phyloP scores from a whole-genome alignment of 2,888 invertebrate species.

The Eubasilissa splendida region DNA sequence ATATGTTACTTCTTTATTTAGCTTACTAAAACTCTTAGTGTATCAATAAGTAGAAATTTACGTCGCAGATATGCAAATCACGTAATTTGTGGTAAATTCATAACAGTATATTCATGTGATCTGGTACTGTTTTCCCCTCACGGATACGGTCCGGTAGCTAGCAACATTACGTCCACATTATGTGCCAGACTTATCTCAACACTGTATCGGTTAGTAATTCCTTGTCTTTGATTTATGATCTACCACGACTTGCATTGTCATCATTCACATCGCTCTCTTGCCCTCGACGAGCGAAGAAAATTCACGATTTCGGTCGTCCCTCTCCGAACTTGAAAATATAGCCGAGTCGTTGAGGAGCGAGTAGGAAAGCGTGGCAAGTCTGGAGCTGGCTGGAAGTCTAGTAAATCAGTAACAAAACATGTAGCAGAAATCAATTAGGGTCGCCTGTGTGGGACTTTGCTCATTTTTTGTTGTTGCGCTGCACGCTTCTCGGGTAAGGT shows the following conservation, averaged over 20 bases:
- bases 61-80: slow-evolving; percentile 7
- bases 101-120: background rate
- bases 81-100: slow-evolving; percentile 1
- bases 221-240: slow-evolving; percentile 58
- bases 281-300: background rate
- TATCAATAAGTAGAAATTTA: too few species aligned
- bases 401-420: slow-evolving; percentile 54
- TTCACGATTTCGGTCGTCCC: slow-evolving; percentile 25
- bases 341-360: slow-evolving; percentile 9
- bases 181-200: slow-evolving; percentile 53
- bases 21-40: too few species aligned
- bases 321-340: background rate
- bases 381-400: background rate
- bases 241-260: slow-evolving; percentile 55
- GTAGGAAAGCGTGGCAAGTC: background rate
- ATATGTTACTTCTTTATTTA: too few species aligned
- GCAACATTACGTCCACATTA: slow-evolving; percentile 47
- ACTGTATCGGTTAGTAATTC: slow-evolving; percentile 57
- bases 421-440: slow-evolving; percentile 57
- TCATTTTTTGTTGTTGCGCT: slow-evolving; percentile 44
- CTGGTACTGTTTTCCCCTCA: slow-evolving; percentile 13
- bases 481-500: slow-evolving; percentile 47
- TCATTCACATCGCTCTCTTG: slow-evolving; percentile 49
- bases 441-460: slow-evolving; percentile 49
- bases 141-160: slow-evolving; percentile 40